Percentiles rank a stretch among this genome's conserved stretches.
Conservation (phyloP, 35 echinoderm and acorn worm species). For the Anneissia japonica region DNA sequence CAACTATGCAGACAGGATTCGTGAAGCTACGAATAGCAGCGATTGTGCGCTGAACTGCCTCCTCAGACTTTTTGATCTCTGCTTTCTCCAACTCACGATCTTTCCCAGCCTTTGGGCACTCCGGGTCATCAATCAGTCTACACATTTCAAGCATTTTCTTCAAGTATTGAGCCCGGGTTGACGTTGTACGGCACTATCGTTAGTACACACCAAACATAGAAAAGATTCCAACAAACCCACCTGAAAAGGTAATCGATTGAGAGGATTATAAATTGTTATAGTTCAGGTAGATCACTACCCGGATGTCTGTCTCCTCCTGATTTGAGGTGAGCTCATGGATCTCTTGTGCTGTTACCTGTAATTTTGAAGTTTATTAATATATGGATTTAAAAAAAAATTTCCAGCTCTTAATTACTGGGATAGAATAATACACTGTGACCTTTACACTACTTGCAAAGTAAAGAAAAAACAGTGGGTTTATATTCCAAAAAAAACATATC, state of each 20-base stretch:
- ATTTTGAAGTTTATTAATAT: no score
- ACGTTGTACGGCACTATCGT: slow-evolving; percentile 42
- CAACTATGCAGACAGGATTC: slow-evolving; percentile 49
- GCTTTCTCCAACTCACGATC: slow-evolving; percentile 44
- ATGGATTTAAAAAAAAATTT: no score
- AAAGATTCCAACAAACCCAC: slow-evolving; percentile 22
- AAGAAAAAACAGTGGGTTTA: no score
- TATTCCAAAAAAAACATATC: no score
- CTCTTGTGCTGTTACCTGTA: slow-evolving; percentile 27
- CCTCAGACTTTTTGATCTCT: slow-evolving; percentile 50
- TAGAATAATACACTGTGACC: no score
- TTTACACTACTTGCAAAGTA: no score
- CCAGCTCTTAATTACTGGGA: no score
- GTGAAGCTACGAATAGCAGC: slow-evolving; percentile 44
- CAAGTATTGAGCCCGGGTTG: slow-evolving; percentile 43
- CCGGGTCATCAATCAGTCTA: slow-evolving; percentile 31
- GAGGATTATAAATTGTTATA: background rate
- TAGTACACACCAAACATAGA: slow-evolving; percentile 36
- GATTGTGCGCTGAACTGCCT: slow-evolving; percentile 28
- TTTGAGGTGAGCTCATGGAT: slow-evolving; percentile 16
- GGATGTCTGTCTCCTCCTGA: slow-evolving; percentile 64
- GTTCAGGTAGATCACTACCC: slow-evolving; percentile 32
- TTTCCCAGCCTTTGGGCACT: slow-evolving; percentile 22
- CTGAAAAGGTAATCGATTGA: slow-evolving; percentile 4
- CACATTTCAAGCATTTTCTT: slow-evolving; percentile 33